These are phyloP conservation scores for Chironomus riparius DNA, from an alignment of 2,888 invertebrate genomes.

Conservation along the genomic window DNA sequence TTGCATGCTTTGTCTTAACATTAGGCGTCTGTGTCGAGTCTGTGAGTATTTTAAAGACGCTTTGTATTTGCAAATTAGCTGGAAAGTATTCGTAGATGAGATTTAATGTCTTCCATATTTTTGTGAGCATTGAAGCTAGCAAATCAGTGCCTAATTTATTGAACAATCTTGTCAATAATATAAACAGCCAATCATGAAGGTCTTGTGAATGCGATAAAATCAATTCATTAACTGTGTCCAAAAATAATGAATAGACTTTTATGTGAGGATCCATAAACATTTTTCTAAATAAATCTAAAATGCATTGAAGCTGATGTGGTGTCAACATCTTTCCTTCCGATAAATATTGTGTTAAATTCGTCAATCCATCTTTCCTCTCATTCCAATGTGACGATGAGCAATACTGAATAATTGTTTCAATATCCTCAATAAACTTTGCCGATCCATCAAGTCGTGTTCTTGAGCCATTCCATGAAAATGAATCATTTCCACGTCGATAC, in stretches of 20 bases:
- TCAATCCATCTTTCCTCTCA: slow-evolving; percentile 88
- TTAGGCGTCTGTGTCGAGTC: slow-evolving; percentile 92
- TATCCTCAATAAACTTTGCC: slow-evolving; percentile 59
- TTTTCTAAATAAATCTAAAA: slow-evolving; percentile 89
- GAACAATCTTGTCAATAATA: slow-evolving; percentile 74
- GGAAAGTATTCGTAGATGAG: slow-evolving; percentile 64
- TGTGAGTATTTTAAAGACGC: slow-evolving; percentile 63
- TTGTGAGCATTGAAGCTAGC: slow-evolving; percentile 81
- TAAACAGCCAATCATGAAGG: slow-evolving; percentile 87
- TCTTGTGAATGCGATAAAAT: slow-evolving; percentile 78
- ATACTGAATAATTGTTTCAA: slow-evolving; percentile 74
- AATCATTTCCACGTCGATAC: slow-evolving; percentile 67
- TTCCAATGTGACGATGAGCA: slow-evolving; percentile 89
- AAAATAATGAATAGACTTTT: slow-evolving; percentile 84
- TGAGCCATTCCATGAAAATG: slow-evolving; percentile 76
- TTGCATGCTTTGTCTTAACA: slow-evolving; percentile 65
- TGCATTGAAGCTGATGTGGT: slow-evolving; percentile 57
- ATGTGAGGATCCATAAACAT: slow-evolving; percentile 97
- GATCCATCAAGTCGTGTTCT: slow-evolving; percentile 62
- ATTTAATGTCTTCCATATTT: slow-evolving; percentile 77
- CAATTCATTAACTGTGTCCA: slow-evolving; percentile 88
- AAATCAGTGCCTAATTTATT: slow-evolving; percentile 88
- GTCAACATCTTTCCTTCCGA: slow-evolving; percentile 50
- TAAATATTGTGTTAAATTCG: slow-evolving; percentile 62
- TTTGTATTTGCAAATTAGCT: slow-evolving; percentile 54